Base-by-base conservation (phyloP, 2,888 invertebrate genomes). In the Mayetiola destructor region DNA sequence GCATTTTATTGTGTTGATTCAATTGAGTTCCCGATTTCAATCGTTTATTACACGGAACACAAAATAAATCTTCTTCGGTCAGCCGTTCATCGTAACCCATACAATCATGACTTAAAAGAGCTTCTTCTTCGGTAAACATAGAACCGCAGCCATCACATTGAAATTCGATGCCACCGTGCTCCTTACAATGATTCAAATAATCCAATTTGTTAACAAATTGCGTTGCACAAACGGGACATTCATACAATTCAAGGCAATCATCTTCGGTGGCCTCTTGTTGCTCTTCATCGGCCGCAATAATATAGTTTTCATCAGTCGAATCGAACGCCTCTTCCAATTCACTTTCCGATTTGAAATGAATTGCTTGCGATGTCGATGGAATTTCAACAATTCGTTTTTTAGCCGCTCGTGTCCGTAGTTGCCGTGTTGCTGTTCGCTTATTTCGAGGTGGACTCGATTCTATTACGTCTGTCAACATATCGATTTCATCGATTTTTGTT, bases 1-100 rank as follows among this genome's bases (percentile, higher is more conserved):
- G 60, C 10, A 60, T 23, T 42, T 58, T 57, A 29, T 30, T 56
- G 40, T 60, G 60, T n/a, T 59, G 59, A 39, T 57, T 42, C 21
- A 56, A 58, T 36, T 58, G 57, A 16, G 52, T 35, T 30, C 14
- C 14, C 3, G 39, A 56, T 32, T 56, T 58, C 23, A 56, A 56
- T 9, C 56, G 52, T 36, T 60, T 59, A 27, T 59, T 57, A 35
- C 59, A 60, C 18, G 48, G 32, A 1, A 36, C n/a, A 36, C 59
- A 60, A 40, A 59, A 35, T 20, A 54, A 57, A 27, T 48, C 48
- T n/a, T 48, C 48, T 20, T 48, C 48, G n/a, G 23, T 48, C 20
- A 4, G 48, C 20, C 16, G 12, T 23, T 21, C 2, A 56, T 53
- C 40, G 2, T 16, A 53, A 23, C 18, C 4, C 36, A 39, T n/a